Evolutionary conservation across 1,140 invertebrate species (phyloP).

Genomic region (Brachionus asplanchnoidis): DNA sequence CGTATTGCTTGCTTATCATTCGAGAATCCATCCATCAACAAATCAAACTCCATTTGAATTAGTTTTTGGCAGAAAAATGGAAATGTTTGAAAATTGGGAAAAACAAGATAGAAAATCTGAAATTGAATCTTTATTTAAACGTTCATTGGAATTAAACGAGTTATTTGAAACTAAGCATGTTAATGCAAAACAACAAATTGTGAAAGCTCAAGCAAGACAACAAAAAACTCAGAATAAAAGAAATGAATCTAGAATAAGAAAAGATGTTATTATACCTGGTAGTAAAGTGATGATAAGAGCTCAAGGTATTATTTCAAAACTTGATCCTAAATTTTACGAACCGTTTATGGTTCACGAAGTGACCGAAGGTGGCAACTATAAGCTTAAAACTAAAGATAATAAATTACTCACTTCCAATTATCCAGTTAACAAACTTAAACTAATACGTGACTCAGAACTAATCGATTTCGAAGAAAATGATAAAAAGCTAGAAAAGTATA

Average conservation of each 20-base stretch:
- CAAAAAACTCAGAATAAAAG: not conserved
- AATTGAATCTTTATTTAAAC: too few relatives aligned
- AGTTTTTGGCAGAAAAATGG: too few relatives aligned
- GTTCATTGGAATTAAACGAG: too few relatives aligned
- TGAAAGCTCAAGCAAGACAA: not conserved
- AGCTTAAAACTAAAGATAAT: not conserved
- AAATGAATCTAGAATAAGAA: not conserved
- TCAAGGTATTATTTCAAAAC: not conserved
- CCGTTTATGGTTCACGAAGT: not conserved
- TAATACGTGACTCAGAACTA: too few relatives aligned
- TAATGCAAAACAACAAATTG: not conserved
- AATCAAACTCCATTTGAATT: too few relatives aligned
- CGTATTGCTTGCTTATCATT: too few relatives aligned
- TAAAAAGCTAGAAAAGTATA: too few relatives aligned
- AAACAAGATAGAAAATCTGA: too few relatives aligned
- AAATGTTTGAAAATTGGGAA: too few relatives aligned
- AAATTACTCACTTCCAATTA: not conserved
- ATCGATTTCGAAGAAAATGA: too few relatives aligned
- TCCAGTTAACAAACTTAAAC: too few relatives aligned
- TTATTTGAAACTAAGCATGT: not conserved
- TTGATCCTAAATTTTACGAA: not conserved
- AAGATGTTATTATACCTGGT: not conserved
- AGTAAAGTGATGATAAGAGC: not conserved
- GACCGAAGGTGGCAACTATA: not conserved
- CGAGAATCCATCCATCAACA: too few relatives aligned